A percentile compares a stretch with the other conserved stretches of the same genome.
These are phyloP conservation scores for Morbakka virulenta DNA, from an alignment of 30 jellyfish, hydroid and myxozoan genomes.

Conservation along the genomic window DNA sequence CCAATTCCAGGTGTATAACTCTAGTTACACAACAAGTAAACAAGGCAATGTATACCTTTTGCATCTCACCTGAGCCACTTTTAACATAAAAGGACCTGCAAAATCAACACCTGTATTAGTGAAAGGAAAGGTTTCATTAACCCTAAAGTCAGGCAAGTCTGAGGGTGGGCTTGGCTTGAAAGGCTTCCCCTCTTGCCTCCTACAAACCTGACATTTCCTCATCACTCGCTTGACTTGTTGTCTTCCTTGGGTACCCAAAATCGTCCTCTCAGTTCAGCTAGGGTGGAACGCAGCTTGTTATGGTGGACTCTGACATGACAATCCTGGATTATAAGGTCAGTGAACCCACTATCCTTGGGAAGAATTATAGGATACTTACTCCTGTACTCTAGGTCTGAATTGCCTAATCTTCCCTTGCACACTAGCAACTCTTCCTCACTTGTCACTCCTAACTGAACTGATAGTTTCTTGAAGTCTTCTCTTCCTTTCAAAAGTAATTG, in stretches of 20 bases:
- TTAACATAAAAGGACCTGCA: conserved; percentile 6
- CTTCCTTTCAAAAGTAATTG: not conserved
- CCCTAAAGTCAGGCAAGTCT: conserved; percentile 30
- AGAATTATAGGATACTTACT: conserved; percentile 6
- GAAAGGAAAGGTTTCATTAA: conserved; percentile 11
- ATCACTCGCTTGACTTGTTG: conserved; percentile 16
- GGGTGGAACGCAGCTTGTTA: conserved; percentile 2
- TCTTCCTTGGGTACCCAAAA: conserved; percentile 29
- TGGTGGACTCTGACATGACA: conserved; percentile 38
- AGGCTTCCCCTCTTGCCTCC: conserved; percentile 21
- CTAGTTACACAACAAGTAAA: conserved; percentile 2
- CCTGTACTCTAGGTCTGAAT: not conserved
- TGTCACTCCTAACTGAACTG: not conserved
- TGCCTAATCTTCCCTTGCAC: not conserved
- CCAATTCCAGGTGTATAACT: conserved; percentile 16
- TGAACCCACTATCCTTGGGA: not conserved
- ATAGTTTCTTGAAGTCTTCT: not conserved
- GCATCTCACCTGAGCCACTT: not conserved
- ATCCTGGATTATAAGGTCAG: not conserved
- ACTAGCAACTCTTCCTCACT: not conserved
- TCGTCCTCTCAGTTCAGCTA: conserved; percentile 15
- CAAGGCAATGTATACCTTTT: conserved; percentile 11
- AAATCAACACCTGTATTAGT: conserved; percentile 20
- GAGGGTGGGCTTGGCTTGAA: not conserved
- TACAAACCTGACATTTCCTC: conserved; percentile 16